Evolutionary conservation across 1,140 invertebrate species (phyloP), one percentile per base, ranked within the genome.

Genomic region (Dolichoris vasculosae): DNA sequence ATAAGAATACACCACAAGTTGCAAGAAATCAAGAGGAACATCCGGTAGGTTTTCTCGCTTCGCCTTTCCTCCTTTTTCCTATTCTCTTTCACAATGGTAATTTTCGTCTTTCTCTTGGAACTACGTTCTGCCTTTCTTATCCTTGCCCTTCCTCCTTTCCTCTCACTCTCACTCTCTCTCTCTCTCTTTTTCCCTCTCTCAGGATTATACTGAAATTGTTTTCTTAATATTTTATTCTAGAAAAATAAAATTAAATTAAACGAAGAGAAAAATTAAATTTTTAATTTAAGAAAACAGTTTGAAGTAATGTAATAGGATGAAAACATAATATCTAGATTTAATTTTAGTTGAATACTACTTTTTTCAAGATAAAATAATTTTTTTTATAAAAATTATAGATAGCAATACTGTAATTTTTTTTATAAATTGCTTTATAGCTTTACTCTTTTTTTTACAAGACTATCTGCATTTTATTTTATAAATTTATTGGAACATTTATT

Each of bases 201-300:
- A 46, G 46, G 69, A 76, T 64, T 71, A 81, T 30, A 23, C 38
- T 38, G 78, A 64, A 80, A 64, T 79, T 85, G 76, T 81, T 82
- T 79, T n/a, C 48, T 32, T 8, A 2, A n/a, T 1, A 64, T 77
- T 78, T 84, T 23, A 0, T 26, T 26, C 23, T 26, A 26, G 2
- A 59, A 59, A 59, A 1, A 81, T 48, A 17, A 84, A 87, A 87
- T 91, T 76, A 64, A 82, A 84, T 88, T 85, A 84, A 89, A 87
- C 69, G 84, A 87, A 48, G 69, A 48, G 43, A 85, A 86, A 80
- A 71, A 87, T 83, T 83, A 83, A 76, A 64, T 64, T 59, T 59
- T 26, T 59, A 26, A 59, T 6, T 59, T 23, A 9, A 59, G 26
- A 59, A 26, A 59, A 59, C 23, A 26, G 2, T 26, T 26, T 26